Conservation (phyloP, 2,113 vertebrate species). For the Lipotes vexillifer region DNA sequence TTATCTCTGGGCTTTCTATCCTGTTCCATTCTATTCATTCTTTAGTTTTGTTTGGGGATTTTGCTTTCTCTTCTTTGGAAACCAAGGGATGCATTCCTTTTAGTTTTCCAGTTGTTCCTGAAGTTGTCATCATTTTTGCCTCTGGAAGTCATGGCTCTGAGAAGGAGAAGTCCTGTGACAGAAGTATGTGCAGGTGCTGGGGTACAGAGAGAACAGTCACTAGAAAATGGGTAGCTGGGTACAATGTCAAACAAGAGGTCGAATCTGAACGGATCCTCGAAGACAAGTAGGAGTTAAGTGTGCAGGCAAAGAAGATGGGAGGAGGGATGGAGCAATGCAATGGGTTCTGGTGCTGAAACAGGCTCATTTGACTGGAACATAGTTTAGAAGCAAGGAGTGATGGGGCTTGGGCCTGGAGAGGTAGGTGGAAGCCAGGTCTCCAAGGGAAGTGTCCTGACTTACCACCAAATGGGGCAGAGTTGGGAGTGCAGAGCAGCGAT, state of each 20-base stretch:
- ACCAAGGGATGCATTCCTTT: not conserved
- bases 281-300: too few relatives aligned
- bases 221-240: not conserved
- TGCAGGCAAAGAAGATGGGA: not conserved
- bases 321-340: not conserved
- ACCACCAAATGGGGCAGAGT: not conserved
- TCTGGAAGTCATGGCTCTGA: not conserved
- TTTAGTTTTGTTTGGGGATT: not conserved
- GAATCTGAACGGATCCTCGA: not conserved
- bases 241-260: not conserved
- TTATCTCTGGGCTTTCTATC: too few relatives aligned
- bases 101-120: not conserved
- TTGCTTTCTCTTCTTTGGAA: not conserved
- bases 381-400: not conserved
- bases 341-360: fast-evolving
- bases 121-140: not conserved
- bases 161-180: not conserved
- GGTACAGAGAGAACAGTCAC: not conserved
- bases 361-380: fast-evolving
- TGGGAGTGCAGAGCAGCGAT: not conserved
- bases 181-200: not conserved
- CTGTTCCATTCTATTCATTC: not conserved
- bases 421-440: not conserved
- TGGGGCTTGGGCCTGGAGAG: not conserved
- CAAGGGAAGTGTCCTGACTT: not conserved